A percentile compares a stretch with the other conserved stretches of the same genome.
These are phyloP conservation scores for Drosophila demipolita DNA, from an alignment of 2,888 invertebrate species.

Conservation along the genomic window DNA sequence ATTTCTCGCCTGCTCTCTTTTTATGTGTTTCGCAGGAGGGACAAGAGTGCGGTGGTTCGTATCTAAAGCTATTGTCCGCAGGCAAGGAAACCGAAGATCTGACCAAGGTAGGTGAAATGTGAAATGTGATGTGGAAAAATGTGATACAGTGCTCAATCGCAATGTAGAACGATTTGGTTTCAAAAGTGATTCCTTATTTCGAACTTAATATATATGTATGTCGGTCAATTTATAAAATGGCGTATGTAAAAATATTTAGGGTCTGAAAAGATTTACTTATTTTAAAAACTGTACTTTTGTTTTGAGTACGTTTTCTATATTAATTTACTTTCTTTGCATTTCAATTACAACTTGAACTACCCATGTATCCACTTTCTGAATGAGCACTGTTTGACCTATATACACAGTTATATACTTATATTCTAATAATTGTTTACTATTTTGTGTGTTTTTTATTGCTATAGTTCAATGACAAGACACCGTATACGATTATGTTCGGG, in stretches of 20 bases:
- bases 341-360: background rate
- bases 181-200: background rate
- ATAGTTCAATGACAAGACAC: slow-evolving; percentile 96
- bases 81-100: slow-evolving; percentile 90
- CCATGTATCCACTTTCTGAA: background rate
- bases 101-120: slow-evolving; percentile 85
- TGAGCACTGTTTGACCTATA: background rate
- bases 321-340: background rate
- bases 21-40: slow-evolving; percentile 89
- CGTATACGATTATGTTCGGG: slow-evolving; percentile 99
- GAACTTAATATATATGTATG: background rate
- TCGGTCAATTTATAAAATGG: background rate
- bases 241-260: background rate
- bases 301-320: background rate
- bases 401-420: background rate
- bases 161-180: background rate
- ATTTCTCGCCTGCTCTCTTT: slow-evolving; percentile 36
- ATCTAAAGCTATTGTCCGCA: slow-evolving; percentile 95
- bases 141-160: background rate
- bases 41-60: slow-evolving; percentile 99
- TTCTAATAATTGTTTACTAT: slow-evolving; percentile 18
- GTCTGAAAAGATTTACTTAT: background rate
- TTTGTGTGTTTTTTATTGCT: slow-evolving; percentile 8
- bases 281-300: background rate
- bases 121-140: slow-evolving; percentile 3